Percentiles rank a stretch among this genome's conserved stretches.
Conservation (phyloP, 2,888 invertebrate species). For the Drosophila neotestacea region DNA sequence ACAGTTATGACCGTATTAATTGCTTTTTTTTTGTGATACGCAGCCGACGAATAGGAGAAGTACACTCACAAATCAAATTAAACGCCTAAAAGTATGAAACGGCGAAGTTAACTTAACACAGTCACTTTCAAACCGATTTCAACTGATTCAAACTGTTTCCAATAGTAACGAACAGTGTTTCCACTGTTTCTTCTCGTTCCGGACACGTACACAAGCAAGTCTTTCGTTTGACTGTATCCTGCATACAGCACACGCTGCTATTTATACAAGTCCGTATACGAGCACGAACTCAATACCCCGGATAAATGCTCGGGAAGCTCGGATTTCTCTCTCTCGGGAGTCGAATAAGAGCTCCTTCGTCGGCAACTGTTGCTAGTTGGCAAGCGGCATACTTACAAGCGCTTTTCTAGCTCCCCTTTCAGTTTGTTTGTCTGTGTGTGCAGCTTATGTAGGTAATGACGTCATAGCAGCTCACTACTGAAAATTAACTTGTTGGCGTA, state of each 20-base stretch:
- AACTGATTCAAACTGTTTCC: slow-evolving; percentile 41
- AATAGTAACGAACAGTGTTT: slow-evolving; percentile 37
- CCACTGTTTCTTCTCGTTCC: slow-evolving; percentile 8
- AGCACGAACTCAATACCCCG: slow-evolving; percentile 31
- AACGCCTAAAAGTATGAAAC: slow-evolving; percentile 54
- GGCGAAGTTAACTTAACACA: slow-evolving; percentile 28
- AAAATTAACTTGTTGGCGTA: slow-evolving; percentile 52
- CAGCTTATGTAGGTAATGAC: slow-evolving; percentile 73
- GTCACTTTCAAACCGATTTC: slow-evolving; percentile 50
- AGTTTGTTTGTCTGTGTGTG: slow-evolving; percentile 25
- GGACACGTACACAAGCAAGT: slow-evolving; percentile 59
- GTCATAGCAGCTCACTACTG: slow-evolving; percentile 65
- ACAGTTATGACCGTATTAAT: slow-evolving; percentile 34
- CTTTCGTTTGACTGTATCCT: slow-evolving; percentile 72
- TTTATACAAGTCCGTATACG: slow-evolving; percentile 64
- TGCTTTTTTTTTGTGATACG: slow-evolving; percentile 16
- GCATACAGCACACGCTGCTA: slow-evolving; percentile 54
- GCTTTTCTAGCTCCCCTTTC: slow-evolving; percentile 26
- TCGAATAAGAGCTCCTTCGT: slow-evolving; percentile 42
- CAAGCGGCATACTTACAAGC: slow-evolving; percentile 61
- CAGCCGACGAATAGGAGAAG: slow-evolving; percentile 8
- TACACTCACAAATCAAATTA: slow-evolving; percentile 36
- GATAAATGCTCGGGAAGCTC: slow-evolving; percentile 48
- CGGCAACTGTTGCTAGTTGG: slow-evolving; percentile 73
- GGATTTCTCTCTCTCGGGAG: slow-evolving; percentile 59